Evolutionary conservation across 2,797 vertebrate genomes (phyloP), one percentile per base, ranked within the genome.

Genomic region (Helostoma temminkii): DNA sequence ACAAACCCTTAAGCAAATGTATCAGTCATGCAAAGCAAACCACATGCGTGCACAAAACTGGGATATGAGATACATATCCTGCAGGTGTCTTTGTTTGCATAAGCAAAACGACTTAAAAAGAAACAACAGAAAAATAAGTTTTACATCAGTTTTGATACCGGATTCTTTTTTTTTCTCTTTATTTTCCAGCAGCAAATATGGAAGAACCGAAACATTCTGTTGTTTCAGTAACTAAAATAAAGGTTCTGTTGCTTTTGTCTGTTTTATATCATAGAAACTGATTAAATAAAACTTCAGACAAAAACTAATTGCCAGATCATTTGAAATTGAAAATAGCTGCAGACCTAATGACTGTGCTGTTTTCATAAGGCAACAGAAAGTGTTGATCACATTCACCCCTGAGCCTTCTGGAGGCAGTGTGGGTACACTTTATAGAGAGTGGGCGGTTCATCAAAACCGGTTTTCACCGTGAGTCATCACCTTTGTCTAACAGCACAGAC

Each of bases 381-480:
- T 3, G 41, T 21, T 43, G 41, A 19, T 43, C n/a, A 19, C 0
- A 19, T 63, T 60, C 64, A 6, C 5, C 1, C 1, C 0, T 1
- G 18, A 30, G 65, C 74, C 74, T 14, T 36, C 3, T 58, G 83
- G 71, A 61, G 72, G 69, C 60, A 41, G 43, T 24, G 66, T 64
- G 52, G 26, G 2, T 46, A 2, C 5, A 26, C 11, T 1, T 11
- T 18, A 8, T 16, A 52, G 18, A 18, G 9, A 43, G 39, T 0
- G 42, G 60, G 75, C 32, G 2, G 21, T 12, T 25, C 37, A 43
- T 12, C 25, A n/a, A 30, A 83, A 74, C 57, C 71, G 32, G 66
- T 63, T 69, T 3, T 48, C 47, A n/a, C 0, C 18, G 28, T 0
- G 19, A 69, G 37, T 61, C 37, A 71, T 75, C 67, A 15, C 25